Evolutionary conservation across 2,113 vertebrate species (phyloP).

Genomic region (Scytalopus superciliaris): DNA sequence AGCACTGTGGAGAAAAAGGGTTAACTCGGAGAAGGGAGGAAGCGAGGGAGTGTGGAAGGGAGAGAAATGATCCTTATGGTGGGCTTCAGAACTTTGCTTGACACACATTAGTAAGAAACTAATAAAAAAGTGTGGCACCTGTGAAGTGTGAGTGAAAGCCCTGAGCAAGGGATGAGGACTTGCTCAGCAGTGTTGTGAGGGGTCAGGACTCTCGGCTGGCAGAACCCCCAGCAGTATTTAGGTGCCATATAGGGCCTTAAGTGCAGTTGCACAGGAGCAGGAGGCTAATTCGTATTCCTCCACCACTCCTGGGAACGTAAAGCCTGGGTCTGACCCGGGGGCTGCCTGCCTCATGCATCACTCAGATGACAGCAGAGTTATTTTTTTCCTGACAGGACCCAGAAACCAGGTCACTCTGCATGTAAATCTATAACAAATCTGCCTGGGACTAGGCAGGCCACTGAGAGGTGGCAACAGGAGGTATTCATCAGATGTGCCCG

Average conservation of each 20-base stretch:
- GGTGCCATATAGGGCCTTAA: background rate
- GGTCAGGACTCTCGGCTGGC: rapidly evolving
- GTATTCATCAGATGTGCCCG: conserved; percentile 4
- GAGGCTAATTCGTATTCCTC: background rate
- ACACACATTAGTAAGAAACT: background rate
- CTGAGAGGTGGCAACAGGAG: conserved; percentile 13
- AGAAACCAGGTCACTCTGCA: conserved; percentile 37
- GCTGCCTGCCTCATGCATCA: conserved; percentile 44
- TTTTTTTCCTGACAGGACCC: conserved; percentile 36
- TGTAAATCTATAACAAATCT: conserved; percentile 51
- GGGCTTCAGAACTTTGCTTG: background rate
- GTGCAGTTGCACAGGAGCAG: background rate
- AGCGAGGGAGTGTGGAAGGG: background rate
- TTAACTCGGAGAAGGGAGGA: background rate
- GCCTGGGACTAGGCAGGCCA: background rate
- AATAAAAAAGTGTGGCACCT: background rate
- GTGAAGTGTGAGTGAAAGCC: background rate
- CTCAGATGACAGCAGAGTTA: conserved; percentile 6
- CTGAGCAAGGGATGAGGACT: rapidly evolving
- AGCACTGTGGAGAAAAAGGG: rapidly evolving
- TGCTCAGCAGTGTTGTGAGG: background rate
- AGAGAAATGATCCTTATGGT: background rate
- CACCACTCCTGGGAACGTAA: background rate
- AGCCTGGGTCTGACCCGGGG: background rate
- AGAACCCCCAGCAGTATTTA: background rate